Base-by-base conservation (phyloP, 1,140 invertebrate genomes). In the Dufourea novaeangliae region DNA sequence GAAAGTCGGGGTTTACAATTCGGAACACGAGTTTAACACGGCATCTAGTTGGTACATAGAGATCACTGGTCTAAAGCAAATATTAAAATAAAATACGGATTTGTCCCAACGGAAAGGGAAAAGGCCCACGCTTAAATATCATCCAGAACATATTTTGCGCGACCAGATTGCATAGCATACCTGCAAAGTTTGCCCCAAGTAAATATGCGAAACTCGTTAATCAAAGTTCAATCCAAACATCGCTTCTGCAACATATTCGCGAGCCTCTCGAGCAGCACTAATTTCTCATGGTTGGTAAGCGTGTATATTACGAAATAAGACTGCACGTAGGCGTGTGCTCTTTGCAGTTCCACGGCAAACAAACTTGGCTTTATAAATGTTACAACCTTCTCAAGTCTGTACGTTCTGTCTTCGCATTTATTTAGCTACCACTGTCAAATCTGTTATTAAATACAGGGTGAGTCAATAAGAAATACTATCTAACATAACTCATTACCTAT, bases 121-220 rank as follows among this genome's bases (percentile, higher is more conserved):
- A 62, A 39, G n/a, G 12, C 41, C 17, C 17, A 29, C n/a, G 34
- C 5, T 17, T 22, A 32, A 12, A 62, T 14, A n/a, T 41, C 22
- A 3, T 25, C 5, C 34, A n/a, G 32, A 61, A 37, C 32, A 37
- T 34, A 61, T 20, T n/a, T 61, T 20, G 20, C 54, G 29, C n/a
- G 41, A 62, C 59, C 8, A 34, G 59, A 62, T 62, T 39, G 25
- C 59, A 39, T 39, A 62, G 20, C 34, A 14, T 4, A 8, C 4
- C 59, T 25, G 59, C 25, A n/a, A 2, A 62, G 59, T 62, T 62
- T 62, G 34, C 12, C 12, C 11, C 20, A n/a, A 12, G 59, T 62
- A 62, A 62, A 62, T 62, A 62, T 62, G 20, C 34, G 59, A 62
- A 62, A 62, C 59, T 62, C 39, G 59, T 25, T 62, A 39, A 62